Evolutionary conservation across 2,888 invertebrate genomes (phyloP).

Genomic region (Sesamia inferens): DNA sequence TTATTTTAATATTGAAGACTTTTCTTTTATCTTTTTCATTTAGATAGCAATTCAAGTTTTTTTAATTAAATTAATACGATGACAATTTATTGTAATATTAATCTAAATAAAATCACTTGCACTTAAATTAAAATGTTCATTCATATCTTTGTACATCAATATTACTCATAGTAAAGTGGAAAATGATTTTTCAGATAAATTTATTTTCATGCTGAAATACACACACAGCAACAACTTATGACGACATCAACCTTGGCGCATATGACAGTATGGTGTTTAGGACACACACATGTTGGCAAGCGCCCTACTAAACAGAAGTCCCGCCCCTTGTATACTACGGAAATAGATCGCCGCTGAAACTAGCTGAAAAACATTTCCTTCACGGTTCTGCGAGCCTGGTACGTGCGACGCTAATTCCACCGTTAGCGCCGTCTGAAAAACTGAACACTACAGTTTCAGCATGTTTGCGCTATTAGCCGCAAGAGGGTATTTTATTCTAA

Average conservation of each 20-base stretch:
- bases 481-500: slow-evolving; percentile 44
- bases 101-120: neutral
- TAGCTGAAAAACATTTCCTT: slow-evolving; percentile 77
- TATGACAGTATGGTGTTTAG: slow-evolving; percentile 19
- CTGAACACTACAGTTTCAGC: slow-evolving; percentile 70
- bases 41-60: neutral
- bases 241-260: slow-evolving; percentile 33
- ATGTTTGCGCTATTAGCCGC: slow-evolving; percentile 49
- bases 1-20: neutral
- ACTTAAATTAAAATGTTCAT: neutral
- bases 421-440: slow-evolving; percentile 78
- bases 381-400: slow-evolving; percentile 76
- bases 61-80: neutral
- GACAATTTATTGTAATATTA: neutral
- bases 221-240: slow-evolving; percentile 20
- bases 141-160: neutral
- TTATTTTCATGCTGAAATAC: slow-evolving; percentile 38
- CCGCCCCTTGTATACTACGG: slow-evolving; percentile 65
- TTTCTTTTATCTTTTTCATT: neutral
- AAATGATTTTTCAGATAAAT: slow-evolving; percentile 28
- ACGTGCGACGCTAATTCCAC: slow-evolving; percentile 81
- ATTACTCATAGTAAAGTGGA: too few species aligned
- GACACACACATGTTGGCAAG: slow-evolving; percentile 27
- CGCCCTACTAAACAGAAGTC: slow-evolving; percentile 44
- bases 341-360: slow-evolving; percentile 66